Evolutionary conservation across 1,140 invertebrate species (phyloP).

Genomic region (Drosophila nebulosa): DNA sequence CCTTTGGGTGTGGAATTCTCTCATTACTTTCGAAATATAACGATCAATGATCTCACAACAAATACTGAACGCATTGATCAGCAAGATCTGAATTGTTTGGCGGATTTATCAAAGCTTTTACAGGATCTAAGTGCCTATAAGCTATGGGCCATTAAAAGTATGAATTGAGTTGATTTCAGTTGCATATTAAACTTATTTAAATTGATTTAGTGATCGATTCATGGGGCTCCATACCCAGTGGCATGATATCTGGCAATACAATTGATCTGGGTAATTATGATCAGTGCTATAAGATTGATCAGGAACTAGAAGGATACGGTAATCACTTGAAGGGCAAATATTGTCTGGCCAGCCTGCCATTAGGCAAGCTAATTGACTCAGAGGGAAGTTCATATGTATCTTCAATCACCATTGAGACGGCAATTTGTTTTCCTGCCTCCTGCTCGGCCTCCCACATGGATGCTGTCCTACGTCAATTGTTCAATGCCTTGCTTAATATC

Average conservation of each 20-base stretch:
- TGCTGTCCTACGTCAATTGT: not conserved
- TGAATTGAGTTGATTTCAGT: not conserved
- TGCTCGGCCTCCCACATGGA: not conserved
- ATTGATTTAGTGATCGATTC: not conserved
- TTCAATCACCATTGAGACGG: not conserved
- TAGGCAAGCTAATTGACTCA: not conserved
- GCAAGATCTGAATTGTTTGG: not conserved
- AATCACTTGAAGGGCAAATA: not conserved
- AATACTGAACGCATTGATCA: not conserved
- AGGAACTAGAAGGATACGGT: not conserved
- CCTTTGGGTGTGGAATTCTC: not conserved
- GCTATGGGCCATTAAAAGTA: not conserved
- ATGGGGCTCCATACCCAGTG: not conserved
- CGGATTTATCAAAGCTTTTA: not conserved
- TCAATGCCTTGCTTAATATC: not conserved
- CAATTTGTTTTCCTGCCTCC: not conserved
- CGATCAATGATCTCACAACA: not conserved
- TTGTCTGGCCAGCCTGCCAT: not conserved
- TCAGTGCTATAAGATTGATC: not conserved
- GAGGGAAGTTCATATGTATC: not conserved
- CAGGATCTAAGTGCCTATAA: not conserved
- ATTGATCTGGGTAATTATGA: not conserved
- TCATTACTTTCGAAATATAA: not conserved
- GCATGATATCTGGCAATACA: not conserved
- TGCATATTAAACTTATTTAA: not conserved